Evolutionary conservation across 2,113 vertebrate genomes (phyloP).

Genomic region (Pimephales promelas): DNA sequence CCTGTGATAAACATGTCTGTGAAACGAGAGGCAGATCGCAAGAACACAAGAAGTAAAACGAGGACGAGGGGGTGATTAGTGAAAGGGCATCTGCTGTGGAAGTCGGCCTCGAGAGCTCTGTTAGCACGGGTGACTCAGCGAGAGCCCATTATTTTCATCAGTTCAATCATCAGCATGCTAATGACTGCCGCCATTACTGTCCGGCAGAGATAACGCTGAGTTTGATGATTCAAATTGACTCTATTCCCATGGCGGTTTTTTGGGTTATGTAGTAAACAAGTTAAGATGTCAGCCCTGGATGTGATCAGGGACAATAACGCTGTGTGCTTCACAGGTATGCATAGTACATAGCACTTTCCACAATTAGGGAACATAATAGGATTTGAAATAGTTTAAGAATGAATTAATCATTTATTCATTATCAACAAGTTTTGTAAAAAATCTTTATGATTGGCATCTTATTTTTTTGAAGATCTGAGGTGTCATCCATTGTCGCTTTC

Average conservation of each 20-base stretch:
- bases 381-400: not conserved
- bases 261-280: slow-evolving; percentile 29
- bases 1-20: slow-evolving; percentile 38
- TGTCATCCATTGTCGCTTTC: too few relatives aligned
- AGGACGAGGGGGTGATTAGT: slow-evolving; percentile 53
- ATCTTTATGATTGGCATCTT: too few relatives aligned
- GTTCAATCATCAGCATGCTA: slow-evolving; percentile 54
- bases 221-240: slow-evolving; percentile 40
- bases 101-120: slow-evolving; percentile 36
- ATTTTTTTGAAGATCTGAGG: too few relatives aligned
- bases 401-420: not conserved
- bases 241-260: not conserved
- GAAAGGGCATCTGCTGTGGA: slow-evolving; percentile 54
- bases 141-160: slow-evolving; percentile 58
- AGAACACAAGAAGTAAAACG: slow-evolving; percentile 24
- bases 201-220: slow-evolving; percentile 42
- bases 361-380: not conserved
- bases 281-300: not conserved
- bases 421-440: not conserved
- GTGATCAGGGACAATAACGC: not conserved
- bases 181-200: slow-evolving; percentile 43
- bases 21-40: slow-evolving; percentile 23
- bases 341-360: not conserved
- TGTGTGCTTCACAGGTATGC: not conserved
- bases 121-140: slow-evolving; percentile 50